Evolutionary conservation across 1,140 invertebrate genomes (phyloP).

Genomic region (Pogonomyrmex californicus): DNA sequence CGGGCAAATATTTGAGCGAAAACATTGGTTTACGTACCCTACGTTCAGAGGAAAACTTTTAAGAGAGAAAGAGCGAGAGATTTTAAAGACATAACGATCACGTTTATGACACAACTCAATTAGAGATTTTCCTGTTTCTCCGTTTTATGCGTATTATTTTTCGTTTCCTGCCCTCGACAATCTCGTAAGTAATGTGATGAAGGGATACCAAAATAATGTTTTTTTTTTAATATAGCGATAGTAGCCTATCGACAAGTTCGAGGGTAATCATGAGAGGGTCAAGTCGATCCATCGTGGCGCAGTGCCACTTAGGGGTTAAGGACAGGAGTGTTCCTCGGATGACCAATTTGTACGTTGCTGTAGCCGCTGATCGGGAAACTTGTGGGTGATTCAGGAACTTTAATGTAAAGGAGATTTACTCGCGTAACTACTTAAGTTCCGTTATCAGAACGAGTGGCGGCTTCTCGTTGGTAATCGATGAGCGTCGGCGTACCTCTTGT

Average conservation of each 20-base stretch:
- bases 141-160: neutral
- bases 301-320: conserved; percentile 5
- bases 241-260: neutral
- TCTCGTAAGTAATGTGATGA: neutral
- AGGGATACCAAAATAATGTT: neutral
- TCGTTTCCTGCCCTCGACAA: neutral
- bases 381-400: conserved; percentile 22
- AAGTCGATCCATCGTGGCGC: neutral
- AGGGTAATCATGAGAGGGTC: conserved; percentile 8
- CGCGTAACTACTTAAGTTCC: conserved; percentile 29
- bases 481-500: neutral
- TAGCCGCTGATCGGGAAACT: neutral
- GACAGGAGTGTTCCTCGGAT: neutral
- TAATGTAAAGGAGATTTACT: conserved; percentile 45
- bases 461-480: conserved; percentile 21
- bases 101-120: conserved; percentile 26
- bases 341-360: conserved; percentile 21
- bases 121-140: neutral
- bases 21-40: conserved; percentile 37
- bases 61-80: neutral
- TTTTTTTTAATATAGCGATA: neutral
- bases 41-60: conserved; percentile 35
- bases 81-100: neutral
- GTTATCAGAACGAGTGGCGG: conserved; percentile 1
- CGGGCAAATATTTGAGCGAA: conserved; percentile 46